A percentile compares a stretch with the other conserved stretches of the same genome.
phyloP scores from a whole-genome alignment of 2,113 vertebrate species.

The Pseudorectes ferrugineus region DNA sequence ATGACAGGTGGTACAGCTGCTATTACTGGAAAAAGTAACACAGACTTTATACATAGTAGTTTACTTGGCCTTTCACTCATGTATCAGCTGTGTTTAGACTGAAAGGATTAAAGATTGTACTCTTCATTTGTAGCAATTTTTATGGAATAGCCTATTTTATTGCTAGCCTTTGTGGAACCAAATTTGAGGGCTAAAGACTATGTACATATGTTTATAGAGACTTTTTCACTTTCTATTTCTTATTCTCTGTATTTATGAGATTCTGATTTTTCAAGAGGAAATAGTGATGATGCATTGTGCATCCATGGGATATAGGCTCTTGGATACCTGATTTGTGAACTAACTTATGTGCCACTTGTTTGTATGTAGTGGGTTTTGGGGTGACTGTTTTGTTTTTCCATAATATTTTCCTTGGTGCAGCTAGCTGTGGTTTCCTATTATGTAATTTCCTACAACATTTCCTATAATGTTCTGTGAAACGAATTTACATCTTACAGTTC shows the following conservation, averaged over 20 bases:
- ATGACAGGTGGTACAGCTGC: not conserved
- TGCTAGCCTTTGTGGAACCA: not conserved
- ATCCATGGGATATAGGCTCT: not conserved
- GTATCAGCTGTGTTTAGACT: not conserved
- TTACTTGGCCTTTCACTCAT: not conserved
- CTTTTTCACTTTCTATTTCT: not conserved
- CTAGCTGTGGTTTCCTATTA: not conserved
- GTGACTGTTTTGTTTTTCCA: not conserved
- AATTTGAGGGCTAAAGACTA: not conserved
- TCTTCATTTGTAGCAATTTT: not conserved
- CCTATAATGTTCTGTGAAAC: not conserved
- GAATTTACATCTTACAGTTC: not conserved
- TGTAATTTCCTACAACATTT: not conserved
- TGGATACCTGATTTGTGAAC: not conserved
- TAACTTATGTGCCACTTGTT: not conserved
- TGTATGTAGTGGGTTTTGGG: not conserved
- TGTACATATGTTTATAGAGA: not conserved
- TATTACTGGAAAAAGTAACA: not conserved
- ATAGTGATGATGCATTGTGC: not conserved
- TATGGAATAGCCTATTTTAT: not conserved
- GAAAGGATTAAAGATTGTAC: not conserved
- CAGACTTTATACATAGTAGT: not conserved
- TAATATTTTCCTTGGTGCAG: not conserved
- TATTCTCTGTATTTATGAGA: not conserved
- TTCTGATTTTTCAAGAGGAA: not conserved